Evolutionary conservation across 2,888 invertebrate species (phyloP).

Genomic region (Patella depressa): DNA sequence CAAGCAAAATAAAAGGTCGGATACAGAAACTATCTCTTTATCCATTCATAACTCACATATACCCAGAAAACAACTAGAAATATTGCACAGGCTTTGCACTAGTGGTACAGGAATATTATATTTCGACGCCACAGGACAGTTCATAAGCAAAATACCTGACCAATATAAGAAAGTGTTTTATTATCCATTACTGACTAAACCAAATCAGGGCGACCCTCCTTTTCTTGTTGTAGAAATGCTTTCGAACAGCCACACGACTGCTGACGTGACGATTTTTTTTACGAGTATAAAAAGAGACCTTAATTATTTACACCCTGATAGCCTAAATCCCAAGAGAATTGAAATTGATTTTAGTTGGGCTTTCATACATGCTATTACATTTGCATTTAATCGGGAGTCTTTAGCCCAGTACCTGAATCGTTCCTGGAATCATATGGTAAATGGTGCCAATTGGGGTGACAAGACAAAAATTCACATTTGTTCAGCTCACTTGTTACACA

Average conservation of each 20-base stretch:
- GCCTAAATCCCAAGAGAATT: background rate
- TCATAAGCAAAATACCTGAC: background rate
- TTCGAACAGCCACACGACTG: background rate
- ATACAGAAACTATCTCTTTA: background rate
- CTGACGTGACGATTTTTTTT: background rate
- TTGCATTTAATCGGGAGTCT: background rate
- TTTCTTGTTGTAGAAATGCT: conserved; percentile 1
- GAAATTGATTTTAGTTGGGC: background rate
- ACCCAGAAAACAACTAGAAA: background rate
- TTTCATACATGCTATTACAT: background rate
- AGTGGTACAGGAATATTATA: background rate
- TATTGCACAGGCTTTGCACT: background rate
- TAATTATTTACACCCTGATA: background rate
- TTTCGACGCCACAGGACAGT: conserved; percentile 1
- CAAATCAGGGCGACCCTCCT: background rate
- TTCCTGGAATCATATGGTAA: background rate
- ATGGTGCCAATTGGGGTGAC: background rate
- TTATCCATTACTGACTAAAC: background rate
- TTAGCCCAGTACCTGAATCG: no score
- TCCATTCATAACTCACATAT: background rate
- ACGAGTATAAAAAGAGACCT: background rate
- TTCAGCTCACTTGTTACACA: background rate
- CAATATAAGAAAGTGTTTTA: background rate
- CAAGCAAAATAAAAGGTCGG: background rate
- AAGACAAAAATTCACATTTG: background rate